Evolutionary conservation across 2,113 vertebrate species (phyloP), one percentile per base, ranked within the genome.

Genomic region (Rutilus rutilus): DNA sequence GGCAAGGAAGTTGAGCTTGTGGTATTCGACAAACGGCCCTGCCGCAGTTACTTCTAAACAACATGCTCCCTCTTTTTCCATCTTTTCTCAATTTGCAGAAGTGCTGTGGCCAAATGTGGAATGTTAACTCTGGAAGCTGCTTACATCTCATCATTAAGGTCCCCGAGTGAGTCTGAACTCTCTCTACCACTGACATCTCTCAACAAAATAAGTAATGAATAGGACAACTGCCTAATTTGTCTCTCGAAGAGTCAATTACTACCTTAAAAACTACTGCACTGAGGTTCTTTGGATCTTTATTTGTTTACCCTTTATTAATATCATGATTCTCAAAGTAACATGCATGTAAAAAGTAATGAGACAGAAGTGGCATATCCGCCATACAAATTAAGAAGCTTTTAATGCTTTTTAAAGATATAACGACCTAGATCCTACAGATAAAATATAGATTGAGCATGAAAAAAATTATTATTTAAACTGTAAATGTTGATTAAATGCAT

Each of bases 11-110:
- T 15, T 39, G 23, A 23, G 77, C 33, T 78, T 78, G 77, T 25
- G 77, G 77, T 78, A 78, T 42, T 33, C 25, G 52, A 78, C 77
- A 59, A 60, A 59, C 6, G 6, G 19, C 7, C 54, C 21, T 5
- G 21, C 77, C 23, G 23, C 77, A 78, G 60, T 79, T 60, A 27
- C 52, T 79, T 79, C 14, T 15, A 64, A 64, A 65, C 57, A 47
- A 81, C 57, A 50, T 30, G 60, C 60, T 67, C 79, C 39, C n/a
- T 45, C 39, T 50, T 64, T 81, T 67, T 67, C 59, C 79, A 81
- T 81, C 17, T 64, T 47, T 65, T 65, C 42, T 65, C 59, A 81
- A 81, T 81, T 60, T 39, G 21, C 52, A 59, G 30, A 39, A 59
- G 59, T 65, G n/a, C 57, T 81, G 79, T 47, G 60, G 79, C n/a